Percentiles rank a stretch among this genome's conserved stretches.
These are phyloP conservation scores for Steinernema scapterisci DNA, from an alignment of 2,888 invertebrate species.

Conservation along the genomic window DNA sequence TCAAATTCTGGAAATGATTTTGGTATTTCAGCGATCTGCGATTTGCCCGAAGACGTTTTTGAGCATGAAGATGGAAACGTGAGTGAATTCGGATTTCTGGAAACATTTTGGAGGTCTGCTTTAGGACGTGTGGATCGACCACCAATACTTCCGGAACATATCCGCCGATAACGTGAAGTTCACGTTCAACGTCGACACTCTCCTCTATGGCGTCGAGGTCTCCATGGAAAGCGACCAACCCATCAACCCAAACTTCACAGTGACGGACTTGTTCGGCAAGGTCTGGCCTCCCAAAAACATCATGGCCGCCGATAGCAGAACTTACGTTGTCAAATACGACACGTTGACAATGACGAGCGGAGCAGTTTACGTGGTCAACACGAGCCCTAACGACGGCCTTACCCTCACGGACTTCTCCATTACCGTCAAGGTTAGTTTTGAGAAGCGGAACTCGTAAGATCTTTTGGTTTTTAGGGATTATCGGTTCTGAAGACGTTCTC, in stretches of 20 bases:
- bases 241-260: slow-evolving; percentile 45
- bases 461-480: background rate
- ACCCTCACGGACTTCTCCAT: slow-evolving; percentile 43
- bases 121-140: background rate
- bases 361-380: slow-evolving; percentile 43
- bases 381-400: slow-evolving; percentile 41
- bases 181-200: background rate
- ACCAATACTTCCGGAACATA: background rate
- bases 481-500: slow-evolving; percentile 9
- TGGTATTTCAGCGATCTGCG: slow-evolving; percentile 50
- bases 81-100: too few relatives aligned
- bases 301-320: background rate
- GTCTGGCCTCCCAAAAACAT: background rate
- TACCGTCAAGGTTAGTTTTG: slow-evolving; percentile 37
- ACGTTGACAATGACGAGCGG: slow-evolving; percentile 37
- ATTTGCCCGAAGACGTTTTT: background rate
- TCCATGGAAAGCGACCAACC: background rate
- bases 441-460: background rate
- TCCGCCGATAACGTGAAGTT: background rate
- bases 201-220: background rate
- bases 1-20: background rate
- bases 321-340: background rate
- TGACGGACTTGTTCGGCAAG: slow-evolving; percentile 34
- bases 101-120: too few relatives aligned
- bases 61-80: too few relatives aligned